These are phyloP conservation scores for Megastigmus dorsalis DNA, from an alignment of 2,888 invertebrate species.

Conservation along the genomic window DNA sequence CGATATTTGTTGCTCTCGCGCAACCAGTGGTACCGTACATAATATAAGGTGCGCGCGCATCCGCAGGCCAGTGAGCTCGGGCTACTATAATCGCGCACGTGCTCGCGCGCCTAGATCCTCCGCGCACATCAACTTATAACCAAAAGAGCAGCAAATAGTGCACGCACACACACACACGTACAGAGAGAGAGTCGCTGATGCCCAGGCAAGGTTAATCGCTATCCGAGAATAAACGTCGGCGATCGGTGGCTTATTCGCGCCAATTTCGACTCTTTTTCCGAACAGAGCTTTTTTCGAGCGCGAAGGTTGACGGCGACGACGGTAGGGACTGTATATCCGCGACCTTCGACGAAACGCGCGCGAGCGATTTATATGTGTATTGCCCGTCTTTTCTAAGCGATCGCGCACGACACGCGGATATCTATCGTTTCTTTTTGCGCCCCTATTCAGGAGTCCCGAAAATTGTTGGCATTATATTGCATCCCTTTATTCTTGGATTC, in stretches of 20 bases:
- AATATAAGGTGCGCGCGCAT: background rate
- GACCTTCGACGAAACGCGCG: background rate
- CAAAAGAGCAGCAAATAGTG: too few relatives aligned
- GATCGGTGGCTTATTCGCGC: slow-evolving; percentile 44
- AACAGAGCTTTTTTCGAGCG: slow-evolving; percentile 4
- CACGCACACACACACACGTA: background rate
- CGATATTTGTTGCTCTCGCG: too few relatives aligned
- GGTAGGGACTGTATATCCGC: background rate
- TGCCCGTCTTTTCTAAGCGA: too few relatives aligned
- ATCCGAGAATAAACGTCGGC: slow-evolving; percentile 48
- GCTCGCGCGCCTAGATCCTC: too few relatives aligned
- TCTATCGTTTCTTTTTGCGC: too few relatives aligned
- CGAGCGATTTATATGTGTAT: too few relatives aligned
- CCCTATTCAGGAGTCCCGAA: background rate
- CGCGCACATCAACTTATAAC: too few relatives aligned
- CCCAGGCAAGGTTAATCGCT: slow-evolving; percentile 50
- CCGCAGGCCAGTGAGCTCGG: background rate
- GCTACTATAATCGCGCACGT: slow-evolving; percentile 1
- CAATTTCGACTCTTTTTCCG: slow-evolving; percentile 51
- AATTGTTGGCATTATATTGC: slow-evolving; percentile 28
- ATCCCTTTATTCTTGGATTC: slow-evolving; percentile 20
- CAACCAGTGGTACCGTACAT: too few relatives aligned
- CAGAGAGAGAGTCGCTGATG: background rate
- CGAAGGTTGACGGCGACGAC: slow-evolving; percentile 7
- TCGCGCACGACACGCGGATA: too few relatives aligned